Conservation (phyloP, 2,113 vertebrate species). For the Tragulus kanchil region DNA sequence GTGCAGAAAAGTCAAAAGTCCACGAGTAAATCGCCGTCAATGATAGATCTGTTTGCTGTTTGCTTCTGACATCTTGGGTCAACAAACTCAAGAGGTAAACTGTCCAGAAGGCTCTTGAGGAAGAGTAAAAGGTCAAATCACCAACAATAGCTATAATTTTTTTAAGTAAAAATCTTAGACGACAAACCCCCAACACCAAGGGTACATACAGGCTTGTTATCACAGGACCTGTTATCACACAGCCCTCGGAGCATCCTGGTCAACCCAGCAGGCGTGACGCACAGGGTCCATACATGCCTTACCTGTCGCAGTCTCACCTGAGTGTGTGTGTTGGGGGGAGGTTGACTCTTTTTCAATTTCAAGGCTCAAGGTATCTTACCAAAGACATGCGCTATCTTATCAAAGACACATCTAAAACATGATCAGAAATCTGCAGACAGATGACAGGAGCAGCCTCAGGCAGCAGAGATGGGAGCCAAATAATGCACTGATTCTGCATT, state of each 20-base stretch:
- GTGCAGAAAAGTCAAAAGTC: background rate
- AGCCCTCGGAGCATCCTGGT: background rate
- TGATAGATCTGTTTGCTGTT: background rate
- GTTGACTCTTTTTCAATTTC: background rate
- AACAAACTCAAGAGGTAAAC: background rate
- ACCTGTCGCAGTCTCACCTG: background rate
- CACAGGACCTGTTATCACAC: background rate
- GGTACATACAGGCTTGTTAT: background rate
- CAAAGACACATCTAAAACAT: background rate
- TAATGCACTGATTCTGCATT: background rate
- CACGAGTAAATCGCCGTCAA: background rate
- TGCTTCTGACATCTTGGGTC: background rate
- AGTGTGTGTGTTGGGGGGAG: background rate
- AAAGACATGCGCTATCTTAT: background rate
- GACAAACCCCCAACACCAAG: background rate
- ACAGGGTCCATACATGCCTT: accelerated
- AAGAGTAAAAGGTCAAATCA: background rate
- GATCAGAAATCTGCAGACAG: background rate
- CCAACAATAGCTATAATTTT: background rate
- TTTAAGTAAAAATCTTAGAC: background rate
- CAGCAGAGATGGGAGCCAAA: background rate
- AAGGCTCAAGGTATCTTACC: background rate
- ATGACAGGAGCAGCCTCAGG: background rate
- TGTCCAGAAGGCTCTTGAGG: background rate
- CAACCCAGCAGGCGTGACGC: too few species aligned